Base-by-base conservation (phyloP, 1,140 invertebrate genomes). In the Cheumatopsyche charites region DNA sequence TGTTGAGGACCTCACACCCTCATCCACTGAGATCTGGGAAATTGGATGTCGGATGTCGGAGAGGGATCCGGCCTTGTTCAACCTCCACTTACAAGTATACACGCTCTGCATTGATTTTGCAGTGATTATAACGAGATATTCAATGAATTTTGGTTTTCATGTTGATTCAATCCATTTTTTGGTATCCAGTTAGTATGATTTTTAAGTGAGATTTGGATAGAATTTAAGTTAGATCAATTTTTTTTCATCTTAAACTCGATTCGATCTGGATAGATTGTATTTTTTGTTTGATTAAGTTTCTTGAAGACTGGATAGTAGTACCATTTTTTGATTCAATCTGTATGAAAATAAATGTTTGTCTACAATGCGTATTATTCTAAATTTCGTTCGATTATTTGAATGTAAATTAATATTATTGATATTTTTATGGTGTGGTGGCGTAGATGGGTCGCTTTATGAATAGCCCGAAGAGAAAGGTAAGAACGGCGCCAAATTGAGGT, bases 401-500 rank as follows among this genome's bases (percentile, higher is more conserved):
- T 26, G 12, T 58, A 19, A 17, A 13, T 58, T 9, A 29, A 21
- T 15, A 42, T 41, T 41, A 42, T 63, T 15, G n/a, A 42, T 9
- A 49, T 49, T 15, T 49, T 49, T 49, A 3, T 49, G 13, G 13
- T 49, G n/a, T 15, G 13, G 4, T 49, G 3, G 4, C 55, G 62
- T 42, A 15, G 6, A 61, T 29, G 45, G 66, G 66, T 55, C 36
- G 49, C 47, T 25, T 55, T 68, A 43, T 25, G 23, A 66, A 68
- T 55, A 45, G 66, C 66, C 66, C 15, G 47, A 55, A 68, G 66
- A 55, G 66, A 68, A 47, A 68, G 72, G 72, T 73, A 70, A 75
- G 73, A 67, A 67, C 58, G 70, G 70, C 65, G 73, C 70, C 73
- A 75, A 71, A 75, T 75, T 75, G 73, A 75, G 73, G 73, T 75